phyloP scores from a whole-genome alignment of 2,797 vertebrate species.

The Distichodus sexfasciatus region DNA sequence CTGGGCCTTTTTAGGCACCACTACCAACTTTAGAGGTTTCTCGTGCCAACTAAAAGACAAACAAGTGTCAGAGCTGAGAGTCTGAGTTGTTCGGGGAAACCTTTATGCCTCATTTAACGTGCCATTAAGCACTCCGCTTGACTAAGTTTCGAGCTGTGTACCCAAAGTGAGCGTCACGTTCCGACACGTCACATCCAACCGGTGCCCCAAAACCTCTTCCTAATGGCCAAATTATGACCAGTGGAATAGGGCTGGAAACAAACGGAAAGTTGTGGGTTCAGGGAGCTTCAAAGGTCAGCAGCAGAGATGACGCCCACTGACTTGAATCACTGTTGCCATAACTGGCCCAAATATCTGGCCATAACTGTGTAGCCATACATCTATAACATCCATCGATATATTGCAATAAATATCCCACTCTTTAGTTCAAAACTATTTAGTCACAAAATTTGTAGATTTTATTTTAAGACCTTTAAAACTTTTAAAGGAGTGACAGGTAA shows the following conservation, averaged over 20 bases:
- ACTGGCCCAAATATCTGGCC: neutral
- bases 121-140: neutral
- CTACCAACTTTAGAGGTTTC: neutral
- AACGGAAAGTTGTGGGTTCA: neutral
- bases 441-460: no score
- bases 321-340: neutral
- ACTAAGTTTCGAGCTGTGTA: neutral
- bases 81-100: neutral
- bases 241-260: neutral
- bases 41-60: neutral
- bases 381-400: no score
- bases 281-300: neutral
- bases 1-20: neutral
- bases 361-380: neutral
- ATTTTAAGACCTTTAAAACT: no score
- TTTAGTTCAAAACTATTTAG: no score
- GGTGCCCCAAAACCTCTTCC: neutral
- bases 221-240: constrained; percentile 1
- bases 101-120: constrained; percentile 16
- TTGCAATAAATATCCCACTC: no score
- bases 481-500: no score
- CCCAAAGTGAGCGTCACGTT: neutral
- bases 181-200: neutral
- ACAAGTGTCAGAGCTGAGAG: neutral
- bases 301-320: neutral